phyloP scores from a whole-genome alignment of 2,113 vertebrate species.

The Pseudorectes ferrugineus region DNA sequence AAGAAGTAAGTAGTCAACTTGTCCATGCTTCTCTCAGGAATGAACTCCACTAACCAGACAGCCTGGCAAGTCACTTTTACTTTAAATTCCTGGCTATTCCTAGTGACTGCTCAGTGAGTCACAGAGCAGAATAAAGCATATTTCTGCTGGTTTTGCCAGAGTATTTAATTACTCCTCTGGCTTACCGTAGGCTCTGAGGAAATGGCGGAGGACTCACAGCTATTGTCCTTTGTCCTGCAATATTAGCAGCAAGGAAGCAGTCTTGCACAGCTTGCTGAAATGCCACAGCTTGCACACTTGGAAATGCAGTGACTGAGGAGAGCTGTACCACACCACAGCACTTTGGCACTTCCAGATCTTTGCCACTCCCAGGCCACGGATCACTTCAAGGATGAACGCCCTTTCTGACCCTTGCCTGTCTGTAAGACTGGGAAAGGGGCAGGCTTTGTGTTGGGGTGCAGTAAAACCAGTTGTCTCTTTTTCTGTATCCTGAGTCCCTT shows the following conservation, averaged over 20 bases:
- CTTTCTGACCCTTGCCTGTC: neutral
- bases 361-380: neutral
- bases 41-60: neutral
- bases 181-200: neutral
- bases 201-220: neutral
- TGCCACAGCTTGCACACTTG: no score
- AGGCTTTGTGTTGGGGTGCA: neutral
- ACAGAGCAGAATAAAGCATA: neutral
- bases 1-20: neutral
- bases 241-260: neutral
- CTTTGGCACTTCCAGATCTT: neutral
- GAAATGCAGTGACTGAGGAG: neutral
- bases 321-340: neutral
- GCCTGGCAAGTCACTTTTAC: neutral
- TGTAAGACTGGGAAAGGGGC: neutral
- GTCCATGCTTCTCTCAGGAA: neutral
- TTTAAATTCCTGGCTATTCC: neutral
- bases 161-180: neutral
- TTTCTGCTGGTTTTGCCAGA: neutral
- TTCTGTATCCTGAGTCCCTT: neutral
- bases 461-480: neutral
- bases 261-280: neutral
- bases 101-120: neutral
- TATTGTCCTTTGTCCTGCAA: constrained; percentile 30
- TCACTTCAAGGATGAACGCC: neutral